Percentiles rank a stretch among this genome's conserved stretches.
phyloP scores from a whole-genome alignment of 2,113 vertebrate species.

The Phalacrocorax brasilianus region DNA sequence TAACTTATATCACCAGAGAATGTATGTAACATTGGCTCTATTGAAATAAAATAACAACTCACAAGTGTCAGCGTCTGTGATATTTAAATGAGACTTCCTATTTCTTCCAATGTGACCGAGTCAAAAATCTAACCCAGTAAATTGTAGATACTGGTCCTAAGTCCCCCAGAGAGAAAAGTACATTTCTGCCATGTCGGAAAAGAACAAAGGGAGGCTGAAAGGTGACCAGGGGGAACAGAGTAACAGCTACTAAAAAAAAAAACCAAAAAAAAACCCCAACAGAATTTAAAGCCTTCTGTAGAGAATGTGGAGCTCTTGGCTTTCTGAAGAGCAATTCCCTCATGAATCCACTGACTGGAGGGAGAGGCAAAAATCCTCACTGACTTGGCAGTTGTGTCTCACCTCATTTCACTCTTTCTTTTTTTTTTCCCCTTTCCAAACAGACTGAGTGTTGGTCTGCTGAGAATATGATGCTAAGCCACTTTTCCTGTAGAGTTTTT shows the following conservation, averaged over 20 bases:
- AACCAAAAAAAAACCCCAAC: too few species aligned
- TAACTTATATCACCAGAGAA: not conserved
- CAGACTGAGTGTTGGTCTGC: slow-evolving; percentile 63
- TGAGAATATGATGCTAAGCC: slow-evolving; percentile 73
- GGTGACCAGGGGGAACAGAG: not conserved
- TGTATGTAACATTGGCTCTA: not conserved
- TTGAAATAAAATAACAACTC: not conserved
- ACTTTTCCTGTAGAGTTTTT: slow-evolving; percentile 77
- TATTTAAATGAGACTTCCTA: not conserved
- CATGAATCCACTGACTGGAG: slow-evolving; percentile 30
- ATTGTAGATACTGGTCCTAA: not conserved
- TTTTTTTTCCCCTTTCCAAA: slow-evolving; percentile 33
- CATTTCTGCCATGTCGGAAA: slow-evolving; percentile 31
- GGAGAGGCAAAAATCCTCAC: slow-evolving; percentile 12
- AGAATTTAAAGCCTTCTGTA: not conserved
- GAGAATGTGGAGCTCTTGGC: not conserved
- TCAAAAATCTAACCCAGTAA: not conserved
- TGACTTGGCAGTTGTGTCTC: slow-evolving; percentile 31
- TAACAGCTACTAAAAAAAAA: not conserved
- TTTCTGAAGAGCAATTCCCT: slow-evolving; percentile 38
- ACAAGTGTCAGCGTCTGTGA: not conserved
- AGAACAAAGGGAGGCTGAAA: slow-evolving; percentile 27
- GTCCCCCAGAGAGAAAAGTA: not conserved
- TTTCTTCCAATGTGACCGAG: not conserved
- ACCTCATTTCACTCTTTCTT: slow-evolving; percentile 66